phyloP scores from a whole-genome alignment of 2,113 vertebrate genomes.

The Catharus fuscescens region DNA sequence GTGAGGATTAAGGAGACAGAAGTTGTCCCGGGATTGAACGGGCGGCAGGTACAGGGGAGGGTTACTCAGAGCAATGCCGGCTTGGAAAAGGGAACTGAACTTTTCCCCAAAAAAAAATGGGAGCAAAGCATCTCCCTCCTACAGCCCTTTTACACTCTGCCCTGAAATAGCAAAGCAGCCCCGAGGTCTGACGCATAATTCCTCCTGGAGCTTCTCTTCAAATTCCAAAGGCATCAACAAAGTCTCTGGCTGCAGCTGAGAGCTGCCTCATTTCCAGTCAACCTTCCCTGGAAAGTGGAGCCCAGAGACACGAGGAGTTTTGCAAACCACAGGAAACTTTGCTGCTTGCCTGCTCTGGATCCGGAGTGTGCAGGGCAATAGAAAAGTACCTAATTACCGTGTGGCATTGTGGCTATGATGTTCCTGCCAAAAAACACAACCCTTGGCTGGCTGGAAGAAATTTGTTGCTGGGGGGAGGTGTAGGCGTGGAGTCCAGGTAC shows the following conservation, averaged over 20 bases:
- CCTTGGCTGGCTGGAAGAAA: not conserved
- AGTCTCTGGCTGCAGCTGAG: not conserved
- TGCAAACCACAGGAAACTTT: not conserved
- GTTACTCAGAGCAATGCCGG: accelerated
- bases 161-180: not conserved
- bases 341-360: not conserved
- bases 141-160: not conserved
- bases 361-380: not conserved
- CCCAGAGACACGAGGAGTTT: accelerated
- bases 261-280: not conserved
- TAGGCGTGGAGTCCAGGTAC: not conserved
- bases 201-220: not conserved
- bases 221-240: not conserved
- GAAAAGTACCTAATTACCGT: not conserved
- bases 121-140: not conserved
- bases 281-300: not conserved
- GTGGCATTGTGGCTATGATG: not conserved
- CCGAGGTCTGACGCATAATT: not conserved
- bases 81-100: not conserved
- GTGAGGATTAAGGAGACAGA: not conserved
- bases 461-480: not conserved
- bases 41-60: not conserved
- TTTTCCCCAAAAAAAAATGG: not conserved
- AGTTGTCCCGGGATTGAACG: not conserved
- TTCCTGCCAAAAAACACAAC: not conserved